Evolutionary conservation across 2,888 invertebrate species (phyloP), one percentile per base, ranked within the genome.

Genomic region (Acanthosepion lycidas): DNA sequence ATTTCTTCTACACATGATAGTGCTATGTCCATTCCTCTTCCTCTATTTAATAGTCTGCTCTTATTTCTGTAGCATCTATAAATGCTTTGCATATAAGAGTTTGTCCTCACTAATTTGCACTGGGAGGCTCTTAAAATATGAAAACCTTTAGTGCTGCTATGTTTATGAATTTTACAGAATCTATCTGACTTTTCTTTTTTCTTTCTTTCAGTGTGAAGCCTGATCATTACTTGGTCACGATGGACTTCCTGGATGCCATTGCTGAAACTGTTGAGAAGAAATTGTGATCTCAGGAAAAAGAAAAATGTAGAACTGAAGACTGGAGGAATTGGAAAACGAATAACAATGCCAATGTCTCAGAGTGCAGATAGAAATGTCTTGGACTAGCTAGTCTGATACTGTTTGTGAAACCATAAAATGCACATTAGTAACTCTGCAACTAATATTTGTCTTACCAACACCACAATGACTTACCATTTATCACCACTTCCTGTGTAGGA

Each of bases 211-310:
- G 97, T 97, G 98, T 98, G 28, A 98, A 98, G 97, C 98, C 98
- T 95, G 98, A 98, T 95, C 98, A 98, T 98, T 99, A 98, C 97
- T 98, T 99, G 95, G 98, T 98, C 97, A 99, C 99, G 0, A 98
- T 98, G 98, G 99, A 99, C 97, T 99, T 99, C 98, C 98, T 99
- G 95, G 98, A 98, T 95, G 99, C 99, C 91, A 98, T 99, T 96
- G 98, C 98, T 94, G 98, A 98, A 95, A 98, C 98, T 96, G 98
- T 98, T 18, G 98, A 98, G 95, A 97, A 94, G 20, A 55, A 94
- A 92, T 95, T 95, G 95, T 95, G 95, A 93, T 93, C 91, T 91
- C 64, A 48, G 95, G n/a, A 94, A 33, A 78, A 28, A 94, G 51
- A 51, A 94, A 51, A 78, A 91, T 94, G 6, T n/a, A 33, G 48